These are phyloP conservation scores for Biston betularia DNA, from an alignment of 2,888 invertebrate species.

Conservation along the genomic window DNA sequence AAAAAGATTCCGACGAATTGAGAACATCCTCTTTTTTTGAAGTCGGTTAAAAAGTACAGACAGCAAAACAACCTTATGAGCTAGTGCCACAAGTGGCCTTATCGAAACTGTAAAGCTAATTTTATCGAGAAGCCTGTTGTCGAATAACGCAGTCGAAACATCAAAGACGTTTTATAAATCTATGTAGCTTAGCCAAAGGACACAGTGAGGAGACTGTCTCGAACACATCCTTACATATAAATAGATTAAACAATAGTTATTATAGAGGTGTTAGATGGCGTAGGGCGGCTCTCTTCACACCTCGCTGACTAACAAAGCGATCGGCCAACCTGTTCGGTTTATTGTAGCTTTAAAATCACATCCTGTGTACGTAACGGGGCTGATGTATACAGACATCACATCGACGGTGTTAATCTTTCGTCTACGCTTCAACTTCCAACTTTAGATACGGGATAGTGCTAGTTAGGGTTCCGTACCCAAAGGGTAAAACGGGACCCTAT, in stretches of 20 bases:
- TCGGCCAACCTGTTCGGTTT: constrained; percentile 50
- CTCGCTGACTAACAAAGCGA: constrained; percentile 62
- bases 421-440: constrained; percentile 14
- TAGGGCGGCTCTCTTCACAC: constrained; percentile 48
- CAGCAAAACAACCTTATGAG: no score
- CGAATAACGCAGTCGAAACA: constrained; percentile 5
- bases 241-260: neutral
- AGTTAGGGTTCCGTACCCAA: no score
- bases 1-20: no score
- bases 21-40: no score
- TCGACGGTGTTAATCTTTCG: constrained; percentile 10
- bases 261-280: neutral
- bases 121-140: constrained; percentile 7
- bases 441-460: neutral
- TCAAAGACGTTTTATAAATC: constrained; percentile 17
- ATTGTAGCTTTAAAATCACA: constrained; percentile 50
- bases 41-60: no score
- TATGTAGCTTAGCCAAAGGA: neutral
- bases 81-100: no score
- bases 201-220: constrained; percentile 1
- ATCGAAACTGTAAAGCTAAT: no score
- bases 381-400: neutral
- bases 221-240: constrained; percentile 1
- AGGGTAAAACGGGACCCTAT: no score
- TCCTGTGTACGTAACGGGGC: constrained; percentile 8